Conservation (phyloP, 2,888 invertebrate genomes). For the Drosophila falleni region DNA sequence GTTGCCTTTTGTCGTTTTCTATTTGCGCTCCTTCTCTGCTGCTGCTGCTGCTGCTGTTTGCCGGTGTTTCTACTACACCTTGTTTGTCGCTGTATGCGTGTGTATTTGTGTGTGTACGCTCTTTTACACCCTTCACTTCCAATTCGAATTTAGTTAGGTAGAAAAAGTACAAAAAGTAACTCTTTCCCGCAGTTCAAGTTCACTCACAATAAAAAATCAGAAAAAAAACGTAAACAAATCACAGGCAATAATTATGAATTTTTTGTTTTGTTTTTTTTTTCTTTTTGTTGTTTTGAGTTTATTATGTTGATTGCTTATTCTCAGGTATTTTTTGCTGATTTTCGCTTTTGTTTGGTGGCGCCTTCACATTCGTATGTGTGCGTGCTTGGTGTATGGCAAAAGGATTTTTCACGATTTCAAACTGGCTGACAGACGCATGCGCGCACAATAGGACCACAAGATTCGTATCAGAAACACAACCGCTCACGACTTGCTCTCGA, state of each 20-base stretch:
- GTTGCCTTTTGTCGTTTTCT: slow-evolving; percentile 41
- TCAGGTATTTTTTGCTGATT: slow-evolving; percentile 43
- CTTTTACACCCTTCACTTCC: slow-evolving; percentile 72
- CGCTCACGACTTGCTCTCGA: slow-evolving; percentile 81
- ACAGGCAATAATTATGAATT: slow-evolving; percentile 53
- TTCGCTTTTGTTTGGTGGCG: slow-evolving; percentile 42
- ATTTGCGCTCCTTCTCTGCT: slow-evolving; percentile 35
- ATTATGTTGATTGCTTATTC: slow-evolving; percentile 46
- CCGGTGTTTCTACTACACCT: slow-evolving; percentile 68
- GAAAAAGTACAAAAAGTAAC: slow-evolving; percentile 37
- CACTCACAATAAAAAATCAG: slow-evolving; percentile 69
- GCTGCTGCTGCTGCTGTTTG: slow-evolving; percentile 30
- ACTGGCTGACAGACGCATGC: slow-evolving; percentile 66
- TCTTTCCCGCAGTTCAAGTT: slow-evolving; percentile 43
- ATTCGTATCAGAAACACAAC: slow-evolving; percentile 65
- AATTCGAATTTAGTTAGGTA: slow-evolving; percentile 51
- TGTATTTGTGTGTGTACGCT: slow-evolving; percentile 33
- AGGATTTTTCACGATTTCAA: slow-evolving; percentile 73
- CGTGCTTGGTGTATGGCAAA: slow-evolving; percentile 67
- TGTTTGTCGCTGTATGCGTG: slow-evolving; percentile 27
- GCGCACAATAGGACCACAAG: slow-evolving; percentile 65
- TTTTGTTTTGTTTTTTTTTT: slow-evolving; percentile 16
- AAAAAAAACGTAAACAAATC: slow-evolving; percentile 75
- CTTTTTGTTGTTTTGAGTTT: slow-evolving; percentile 9
- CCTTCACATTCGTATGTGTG: slow-evolving; percentile 38